Percentiles rank a stretch among this genome's conserved stretches.
Conservation (phyloP, 92 coral and sea anemone genomes). For the Umimayanthus chanpuru region DNA sequence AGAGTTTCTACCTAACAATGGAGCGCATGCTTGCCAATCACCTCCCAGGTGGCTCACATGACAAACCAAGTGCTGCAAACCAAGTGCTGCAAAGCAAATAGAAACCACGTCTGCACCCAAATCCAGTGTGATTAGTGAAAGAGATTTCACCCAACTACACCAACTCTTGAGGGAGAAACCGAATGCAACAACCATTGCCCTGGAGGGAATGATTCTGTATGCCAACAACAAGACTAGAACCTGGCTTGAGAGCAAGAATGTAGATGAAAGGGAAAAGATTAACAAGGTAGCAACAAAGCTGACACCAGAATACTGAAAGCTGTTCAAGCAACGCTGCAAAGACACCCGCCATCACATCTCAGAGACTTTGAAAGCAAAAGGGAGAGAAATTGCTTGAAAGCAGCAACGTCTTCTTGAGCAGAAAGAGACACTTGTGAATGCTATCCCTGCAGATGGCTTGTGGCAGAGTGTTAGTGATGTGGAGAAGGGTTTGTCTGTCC, state of each 20-base stretch:
- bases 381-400: conserved; percentile 34
- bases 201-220: conserved; percentile 47
- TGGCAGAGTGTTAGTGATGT: conserved; percentile 40
- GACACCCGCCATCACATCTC: conserved; percentile 28
- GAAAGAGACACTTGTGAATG: conserved; percentile 49
- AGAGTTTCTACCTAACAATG: conserved; percentile 23
- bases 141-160: conserved; percentile 38
- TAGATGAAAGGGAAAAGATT: conserved; percentile 18
- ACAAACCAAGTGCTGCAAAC: conserved; percentile 14
- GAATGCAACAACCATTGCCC: conserved; percentile 40
- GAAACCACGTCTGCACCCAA: conserved; percentile 39
- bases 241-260: conserved; percentile 30
- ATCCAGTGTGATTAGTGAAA: conserved; percentile 23
- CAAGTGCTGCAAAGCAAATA: no score
- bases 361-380: conserved; percentile 31
- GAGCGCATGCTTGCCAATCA: conserved; percentile 40
- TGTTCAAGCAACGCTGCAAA: conserved; percentile 31
- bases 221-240: conserved; percentile 36
- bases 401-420: not conserved
- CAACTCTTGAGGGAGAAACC: conserved; percentile 36
- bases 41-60: conserved; percentile 29
- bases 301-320: conserved; percentile 19
- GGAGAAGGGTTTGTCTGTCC: conserved; percentile 30
- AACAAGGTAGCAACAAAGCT: conserved; percentile 26
- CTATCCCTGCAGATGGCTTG: conserved; percentile 41